These are phyloP conservation scores for Globodera ellingtonae DNA, from an alignment of 1,140 invertebrate species.

Conservation along the genomic window DNA sequence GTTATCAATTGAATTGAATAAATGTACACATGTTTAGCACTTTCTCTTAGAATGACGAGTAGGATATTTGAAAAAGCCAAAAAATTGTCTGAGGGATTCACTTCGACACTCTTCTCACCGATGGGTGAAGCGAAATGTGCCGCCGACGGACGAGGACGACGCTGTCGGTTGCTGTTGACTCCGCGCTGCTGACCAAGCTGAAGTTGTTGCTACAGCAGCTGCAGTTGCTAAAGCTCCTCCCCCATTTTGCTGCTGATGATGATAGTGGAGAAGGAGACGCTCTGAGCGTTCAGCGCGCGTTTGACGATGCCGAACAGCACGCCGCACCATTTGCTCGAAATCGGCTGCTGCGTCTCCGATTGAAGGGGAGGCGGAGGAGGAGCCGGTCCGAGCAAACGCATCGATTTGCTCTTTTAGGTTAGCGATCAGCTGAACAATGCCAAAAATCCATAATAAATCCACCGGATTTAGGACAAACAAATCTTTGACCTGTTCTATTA, in stretches of 20 bases:
- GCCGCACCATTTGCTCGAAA: neutral
- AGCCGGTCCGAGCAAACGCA: neutral
- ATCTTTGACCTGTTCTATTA: too few species aligned
- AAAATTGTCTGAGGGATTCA: too few species aligned
- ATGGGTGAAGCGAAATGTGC: neutral
- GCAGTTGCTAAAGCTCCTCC: too few species aligned
- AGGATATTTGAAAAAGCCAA: too few species aligned
- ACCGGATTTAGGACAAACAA: too few species aligned
- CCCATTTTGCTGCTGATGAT: neutral
- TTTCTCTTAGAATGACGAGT: too few species aligned
- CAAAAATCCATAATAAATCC: too few species aligned
- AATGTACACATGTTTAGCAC: too few species aligned
- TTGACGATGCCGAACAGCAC: neutral
- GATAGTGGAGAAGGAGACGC: neutral
- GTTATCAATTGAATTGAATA: too few species aligned
- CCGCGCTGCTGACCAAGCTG: neutral
- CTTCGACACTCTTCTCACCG: neutral
- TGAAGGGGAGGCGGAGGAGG: neutral
- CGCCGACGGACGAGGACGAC: too few species aligned
- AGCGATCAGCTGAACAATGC: neutral
- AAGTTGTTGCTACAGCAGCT: neutral
- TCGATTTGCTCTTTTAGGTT: conserved; percentile 6
- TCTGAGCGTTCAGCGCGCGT: neutral
- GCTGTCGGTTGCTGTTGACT: neutral
- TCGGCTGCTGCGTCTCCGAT: neutral